Percentiles rank a stretch among this genome's conserved stretches.
Evolutionary conservation across 2,113 vertebrate species (phyloP).

Genomic region (Strix uralensis): DNA sequence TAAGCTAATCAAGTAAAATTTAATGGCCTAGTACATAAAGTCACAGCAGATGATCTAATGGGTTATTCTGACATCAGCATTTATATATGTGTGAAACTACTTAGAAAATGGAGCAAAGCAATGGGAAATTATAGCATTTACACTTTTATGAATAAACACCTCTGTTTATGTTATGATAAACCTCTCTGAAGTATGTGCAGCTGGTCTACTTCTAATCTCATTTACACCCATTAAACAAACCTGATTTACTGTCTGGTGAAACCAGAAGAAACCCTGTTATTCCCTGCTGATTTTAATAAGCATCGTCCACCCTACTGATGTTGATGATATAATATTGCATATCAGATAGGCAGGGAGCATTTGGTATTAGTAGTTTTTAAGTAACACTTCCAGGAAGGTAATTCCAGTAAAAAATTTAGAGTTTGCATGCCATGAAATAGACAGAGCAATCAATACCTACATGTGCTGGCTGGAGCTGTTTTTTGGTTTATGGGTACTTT

Average conservation of each 20-base stretch:
- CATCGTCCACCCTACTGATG: background rate
- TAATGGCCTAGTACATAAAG: background rate
- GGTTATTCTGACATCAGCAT: background rate
- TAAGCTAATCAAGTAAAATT: background rate
- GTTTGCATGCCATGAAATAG: background rate
- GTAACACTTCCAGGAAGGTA: background rate
- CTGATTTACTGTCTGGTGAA: background rate
- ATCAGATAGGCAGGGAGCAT: background rate
- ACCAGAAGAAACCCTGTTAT: background rate
- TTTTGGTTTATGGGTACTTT: background rate
- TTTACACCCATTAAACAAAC: background rate
- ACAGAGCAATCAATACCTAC: background rate
- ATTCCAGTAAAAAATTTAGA: background rate
- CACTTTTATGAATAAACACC: background rate
- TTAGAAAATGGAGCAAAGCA: background rate
- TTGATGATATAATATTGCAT: background rate
- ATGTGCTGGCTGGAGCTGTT: background rate
- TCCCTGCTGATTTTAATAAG: slow-evolving; percentile 29
- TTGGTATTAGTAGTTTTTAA: background rate
- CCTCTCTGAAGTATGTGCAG: background rate
- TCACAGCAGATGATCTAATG: background rate
- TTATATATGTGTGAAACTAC: background rate
- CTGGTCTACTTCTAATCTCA: background rate
- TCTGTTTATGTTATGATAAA: background rate
- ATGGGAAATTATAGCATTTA: background rate